phyloP scores from a whole-genome alignment of 2,888 invertebrate genomes.

The Drepanosiphum platanoidis region DNA sequence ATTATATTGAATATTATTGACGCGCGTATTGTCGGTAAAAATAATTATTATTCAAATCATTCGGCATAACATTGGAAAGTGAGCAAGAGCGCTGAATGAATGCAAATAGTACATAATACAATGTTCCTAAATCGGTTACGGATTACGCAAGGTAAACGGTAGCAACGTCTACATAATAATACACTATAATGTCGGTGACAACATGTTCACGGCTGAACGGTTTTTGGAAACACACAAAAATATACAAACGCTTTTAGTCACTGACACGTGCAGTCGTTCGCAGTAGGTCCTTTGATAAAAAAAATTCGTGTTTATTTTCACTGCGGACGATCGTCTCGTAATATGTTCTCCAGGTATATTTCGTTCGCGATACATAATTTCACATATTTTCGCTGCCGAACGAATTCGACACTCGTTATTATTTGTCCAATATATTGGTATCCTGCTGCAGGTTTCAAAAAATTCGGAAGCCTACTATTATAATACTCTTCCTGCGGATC shows the following conservation, averaged over 20 bases:
- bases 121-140: slow-evolving; percentile 35
- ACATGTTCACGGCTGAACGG: neutral
- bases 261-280: no score
- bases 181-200: neutral
- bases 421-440: no score
- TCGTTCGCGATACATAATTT: no score
- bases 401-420: no score
- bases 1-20: neutral
- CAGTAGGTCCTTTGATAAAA: no score
- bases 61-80: slow-evolving; percentile 32
- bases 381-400: no score
- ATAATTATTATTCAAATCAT: slow-evolving; percentile 30
- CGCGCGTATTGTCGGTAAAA: neutral
- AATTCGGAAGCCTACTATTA: no score
- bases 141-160: slow-evolving; percentile 26
- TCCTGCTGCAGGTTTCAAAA: no score
- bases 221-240: neutral
- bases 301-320: no score
- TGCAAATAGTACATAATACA: slow-evolving; percentile 12
- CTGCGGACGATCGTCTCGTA: no score
- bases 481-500: no score
- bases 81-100: slow-evolving; percentile 44
- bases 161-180: neutral
- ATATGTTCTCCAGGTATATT: no score
- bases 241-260: neutral